phyloP scores from a whole-genome alignment of 2,113 vertebrate species.

The Ammodytes dubius region DNA sequence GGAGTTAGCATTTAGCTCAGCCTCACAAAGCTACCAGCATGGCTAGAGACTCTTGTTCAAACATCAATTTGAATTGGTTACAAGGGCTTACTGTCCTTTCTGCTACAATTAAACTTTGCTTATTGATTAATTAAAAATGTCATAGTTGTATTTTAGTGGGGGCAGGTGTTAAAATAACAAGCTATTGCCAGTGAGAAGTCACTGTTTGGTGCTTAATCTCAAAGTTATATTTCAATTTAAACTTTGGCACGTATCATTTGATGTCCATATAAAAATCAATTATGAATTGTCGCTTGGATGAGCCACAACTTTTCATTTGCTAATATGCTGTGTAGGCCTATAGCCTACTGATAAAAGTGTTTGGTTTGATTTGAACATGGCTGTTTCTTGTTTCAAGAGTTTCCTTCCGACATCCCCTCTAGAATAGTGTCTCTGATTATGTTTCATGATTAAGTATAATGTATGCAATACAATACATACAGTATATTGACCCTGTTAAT shows the following conservation, averaged over 20 bases:
- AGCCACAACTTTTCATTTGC: neutral
- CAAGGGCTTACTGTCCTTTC: neutral
- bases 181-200: neutral
- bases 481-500: neutral
- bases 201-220: too few relatives aligned
- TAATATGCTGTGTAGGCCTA: neutral
- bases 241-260: slow-evolving; percentile 11
- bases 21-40: neutral
- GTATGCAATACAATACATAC: neutral
- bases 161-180: neutral
- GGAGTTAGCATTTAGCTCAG: neutral
- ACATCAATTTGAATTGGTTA: neutral
- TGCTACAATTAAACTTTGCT: neutral
- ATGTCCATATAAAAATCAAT: neutral
- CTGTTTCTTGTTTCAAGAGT: neutral
- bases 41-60: neutral
- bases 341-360: neutral
- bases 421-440: neutral
- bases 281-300: slow-evolving; percentile 7
- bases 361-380: slow-evolving; percentile 1
- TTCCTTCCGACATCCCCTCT: neutral
- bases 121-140: neutral
- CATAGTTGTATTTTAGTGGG: neutral
- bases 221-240: neutral
- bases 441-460: neutral